Conservation (phyloP, 1,140 invertebrate genomes). For the Drosophila burlai region DNA sequence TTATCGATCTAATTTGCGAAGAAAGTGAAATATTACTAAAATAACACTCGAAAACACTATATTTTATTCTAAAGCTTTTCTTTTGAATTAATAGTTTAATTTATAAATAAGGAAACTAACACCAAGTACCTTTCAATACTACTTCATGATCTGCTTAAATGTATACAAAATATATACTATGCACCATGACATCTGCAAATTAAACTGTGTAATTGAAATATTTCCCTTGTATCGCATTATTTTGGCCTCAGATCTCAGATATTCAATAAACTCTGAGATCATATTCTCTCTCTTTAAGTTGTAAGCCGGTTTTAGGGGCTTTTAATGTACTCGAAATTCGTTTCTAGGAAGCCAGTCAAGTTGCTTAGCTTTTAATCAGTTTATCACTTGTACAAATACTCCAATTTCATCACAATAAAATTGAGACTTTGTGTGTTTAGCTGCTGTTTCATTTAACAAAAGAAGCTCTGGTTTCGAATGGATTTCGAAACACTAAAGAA, state of each 20-base stretch:
- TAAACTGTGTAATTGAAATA: conserved; percentile 7
- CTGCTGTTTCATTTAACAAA: conserved; percentile 16
- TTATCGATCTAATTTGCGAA: no score
- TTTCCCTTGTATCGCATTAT: not conserved
- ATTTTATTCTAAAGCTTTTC: no score
- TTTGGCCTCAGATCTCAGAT: not conserved
- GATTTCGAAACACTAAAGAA: not conserved
- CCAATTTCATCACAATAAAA: conserved; percentile 29
- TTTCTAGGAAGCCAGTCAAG: conserved; percentile 37
- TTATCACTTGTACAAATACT: conserved; percentile 40
- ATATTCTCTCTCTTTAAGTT: not conserved
- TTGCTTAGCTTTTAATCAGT: conserved; percentile 1
- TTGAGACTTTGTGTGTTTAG: conserved; percentile 21
- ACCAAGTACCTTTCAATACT: not conserved
- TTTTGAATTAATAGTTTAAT: no score
- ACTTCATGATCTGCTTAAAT: not conserved
- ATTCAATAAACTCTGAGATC: not conserved
- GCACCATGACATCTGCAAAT: not conserved
- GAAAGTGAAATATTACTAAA: no score
- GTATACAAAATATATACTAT: not conserved
- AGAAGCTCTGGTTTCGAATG: not conserved
- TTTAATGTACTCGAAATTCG: conserved; percentile 20
- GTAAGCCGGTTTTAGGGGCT: conserved; percentile 6
- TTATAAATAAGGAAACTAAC: not conserved
- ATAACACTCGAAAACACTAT: no score